Percentiles rank a stretch among this genome's conserved stretches.
Evolutionary conservation across 2,888 invertebrate species (phyloP).

Genomic region (Diabrotica balteata): DNA sequence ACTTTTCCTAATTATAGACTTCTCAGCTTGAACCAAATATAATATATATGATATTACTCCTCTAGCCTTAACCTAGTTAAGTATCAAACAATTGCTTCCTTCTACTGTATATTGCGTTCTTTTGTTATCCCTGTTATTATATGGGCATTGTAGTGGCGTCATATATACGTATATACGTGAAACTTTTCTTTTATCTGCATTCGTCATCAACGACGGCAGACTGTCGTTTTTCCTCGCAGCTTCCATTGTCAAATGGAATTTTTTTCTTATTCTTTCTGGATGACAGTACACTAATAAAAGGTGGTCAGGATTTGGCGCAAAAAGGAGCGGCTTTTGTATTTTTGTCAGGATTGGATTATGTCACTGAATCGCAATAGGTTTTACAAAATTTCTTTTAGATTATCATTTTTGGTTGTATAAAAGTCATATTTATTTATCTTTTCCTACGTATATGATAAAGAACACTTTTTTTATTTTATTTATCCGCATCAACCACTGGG

Average conservation of each 20-base stretch:
- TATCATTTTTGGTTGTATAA: too few relatives aligned
- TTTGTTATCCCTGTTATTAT: slow-evolving; percentile 57
- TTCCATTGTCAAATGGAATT: slow-evolving; percentile 25
- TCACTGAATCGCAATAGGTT: neutral
- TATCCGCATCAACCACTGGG: too few relatives aligned
- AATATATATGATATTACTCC: slow-evolving; percentile 47
- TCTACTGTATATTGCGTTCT: slow-evolving; percentile 56
- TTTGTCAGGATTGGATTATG: slow-evolving; percentile 1
- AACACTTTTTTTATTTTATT: too few relatives aligned
- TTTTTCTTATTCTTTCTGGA: slow-evolving; percentile 17
- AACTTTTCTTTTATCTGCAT: slow-evolving; percentile 57
- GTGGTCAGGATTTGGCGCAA: slow-evolving; percentile 14
- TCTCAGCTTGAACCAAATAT: slow-evolving; percentile 34
- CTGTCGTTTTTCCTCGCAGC: slow-evolving; percentile 14
- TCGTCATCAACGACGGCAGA: slow-evolving; percentile 47
- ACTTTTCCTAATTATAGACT: slow-evolving; percentile 28
- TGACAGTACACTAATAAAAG: slow-evolving; percentile 23
- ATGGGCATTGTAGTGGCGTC: slow-evolving; percentile 55
- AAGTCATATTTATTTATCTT: too few relatives aligned
- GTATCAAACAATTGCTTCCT: slow-evolving; percentile 55
- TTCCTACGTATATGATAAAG: too few relatives aligned
- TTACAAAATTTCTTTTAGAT: too few relatives aligned
- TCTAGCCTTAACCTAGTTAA: slow-evolving; percentile 52
- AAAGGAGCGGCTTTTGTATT: slow-evolving; percentile 3
- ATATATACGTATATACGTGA: slow-evolving; percentile 54